A percentile compares a stretch with the other conserved stretches of the same genome.
phyloP scores from a whole-genome alignment of 2,888 invertebrate genomes.

The Aphidius colemani region DNA sequence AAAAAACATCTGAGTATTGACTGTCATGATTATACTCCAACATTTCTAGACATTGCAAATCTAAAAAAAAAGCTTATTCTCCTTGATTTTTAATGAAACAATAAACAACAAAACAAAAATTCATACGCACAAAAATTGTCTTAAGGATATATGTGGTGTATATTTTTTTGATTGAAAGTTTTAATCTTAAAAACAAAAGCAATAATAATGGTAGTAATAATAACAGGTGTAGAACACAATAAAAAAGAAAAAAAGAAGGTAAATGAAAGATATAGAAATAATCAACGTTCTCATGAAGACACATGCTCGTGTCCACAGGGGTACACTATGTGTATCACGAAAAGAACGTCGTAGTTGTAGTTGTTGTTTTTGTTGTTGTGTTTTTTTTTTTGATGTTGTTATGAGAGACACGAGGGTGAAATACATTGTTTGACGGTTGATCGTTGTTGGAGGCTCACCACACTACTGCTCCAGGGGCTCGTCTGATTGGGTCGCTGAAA shows the following conservation, averaged over 20 bases:
- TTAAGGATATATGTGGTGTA: too few species aligned
- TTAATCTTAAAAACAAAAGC: too few species aligned
- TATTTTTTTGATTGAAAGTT: too few species aligned
- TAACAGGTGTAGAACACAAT: background rate
- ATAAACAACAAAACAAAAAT: too few species aligned
- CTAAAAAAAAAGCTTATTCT: too few species aligned
- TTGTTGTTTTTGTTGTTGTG: conserved; percentile 26
- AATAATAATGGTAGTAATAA: background rate
- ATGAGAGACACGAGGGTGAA: conserved; percentile 46
- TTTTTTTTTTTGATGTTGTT: conserved; percentile 26
- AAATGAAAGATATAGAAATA: conserved; percentile 36
- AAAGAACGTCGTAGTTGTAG: conserved; percentile 23
- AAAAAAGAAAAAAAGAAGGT: conserved; percentile 7
- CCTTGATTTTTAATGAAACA: too few species aligned
- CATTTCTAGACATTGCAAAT: too few species aligned
- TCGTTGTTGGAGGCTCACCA: conserved; percentile 45
- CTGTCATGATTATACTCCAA: too few species aligned
- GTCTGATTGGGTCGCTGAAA: conserved; percentile 60
- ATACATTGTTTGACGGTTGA: conserved; percentile 59
- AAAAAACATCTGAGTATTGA: too few species aligned
- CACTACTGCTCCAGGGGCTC: conserved; percentile 53
- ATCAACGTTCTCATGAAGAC: conserved; percentile 53
- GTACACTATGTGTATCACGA: conserved; percentile 25
- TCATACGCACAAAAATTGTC: too few species aligned
- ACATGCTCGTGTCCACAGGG: conserved; percentile 47